Base-by-base conservation (phyloP, 1,140 invertebrate species). In the Leptinotarsa lineolata region DNA sequence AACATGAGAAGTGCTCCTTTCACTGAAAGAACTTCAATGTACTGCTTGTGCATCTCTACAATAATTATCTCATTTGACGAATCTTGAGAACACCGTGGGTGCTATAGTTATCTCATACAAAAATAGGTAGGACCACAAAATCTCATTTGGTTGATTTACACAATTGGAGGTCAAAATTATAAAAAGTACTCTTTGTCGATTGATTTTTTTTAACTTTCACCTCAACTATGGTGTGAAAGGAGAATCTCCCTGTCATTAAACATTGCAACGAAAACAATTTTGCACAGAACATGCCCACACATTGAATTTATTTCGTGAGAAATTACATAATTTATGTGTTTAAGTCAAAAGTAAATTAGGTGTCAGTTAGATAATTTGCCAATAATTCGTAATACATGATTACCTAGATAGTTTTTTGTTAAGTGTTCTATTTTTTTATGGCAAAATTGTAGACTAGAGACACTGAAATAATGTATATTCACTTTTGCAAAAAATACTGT, bases 281-380 rank as follows among this genome's bases (percentile, higher is more conserved):
- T 18, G 48, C 48, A n/a, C 48, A 54, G 6, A 54, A 54, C 48
- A 54, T 54, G 48, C 48, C 48, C 48, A 54, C 48, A 54, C 48
- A 54, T n/a, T 18, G 15, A 18, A 54, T 16, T 15, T 16, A 54
- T 54, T 54, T 54, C 48, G n/a, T 54, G 48, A 54, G 48, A 39
- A 39, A 39, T 54, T 54, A 54, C 48, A 13, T n/a, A 54, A 54
- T 54, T n/a, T 54, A 18, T 15, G 48, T 54, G 48, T 54, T 54
- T 54, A 4, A 15, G 6, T 18, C n/a, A 54, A 16, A 54, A 54
- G n/a, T 13, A 54, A 54, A 54, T 54, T 16, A 54, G 48, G 48
- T 54, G 48, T 54, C 48, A 54, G 48, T 54, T n/a, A 54, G 48
- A 13, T 54, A 18, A 54, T 54, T 54, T 54, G n/a, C n/a, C 48